These are phyloP conservation scores for Ophion slaviceki DNA, from an alignment of 2,888 invertebrate genomes.

Conservation along the genomic window DNA sequence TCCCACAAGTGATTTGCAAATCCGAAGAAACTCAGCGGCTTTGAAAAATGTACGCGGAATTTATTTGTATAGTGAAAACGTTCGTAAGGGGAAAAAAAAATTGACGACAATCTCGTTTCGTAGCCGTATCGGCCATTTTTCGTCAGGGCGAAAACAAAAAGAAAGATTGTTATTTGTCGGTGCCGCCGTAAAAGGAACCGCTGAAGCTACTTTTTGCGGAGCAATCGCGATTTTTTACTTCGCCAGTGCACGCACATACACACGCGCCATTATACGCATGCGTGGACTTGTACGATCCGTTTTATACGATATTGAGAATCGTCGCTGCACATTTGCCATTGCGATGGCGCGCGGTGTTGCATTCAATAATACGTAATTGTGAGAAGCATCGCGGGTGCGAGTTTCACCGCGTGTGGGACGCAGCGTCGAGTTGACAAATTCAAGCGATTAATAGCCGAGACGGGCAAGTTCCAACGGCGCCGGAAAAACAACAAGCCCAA, in stretches of 20 bases:
- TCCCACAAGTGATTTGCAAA: too few relatives aligned
- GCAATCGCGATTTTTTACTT: not conserved
- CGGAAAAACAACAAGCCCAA: not conserved
- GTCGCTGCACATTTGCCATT: constrained; percentile 55
- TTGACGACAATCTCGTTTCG: too few relatives aligned
- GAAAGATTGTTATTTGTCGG: too few relatives aligned
- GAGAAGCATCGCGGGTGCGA: constrained; percentile 33
- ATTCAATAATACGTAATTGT: constrained; percentile 32
- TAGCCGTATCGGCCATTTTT: too few relatives aligned
- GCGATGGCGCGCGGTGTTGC: constrained; percentile 37
- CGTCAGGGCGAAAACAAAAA: too few relatives aligned
- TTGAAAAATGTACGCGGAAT: too few relatives aligned
- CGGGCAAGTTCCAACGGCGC: too few relatives aligned
- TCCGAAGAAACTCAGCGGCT: too few relatives aligned
- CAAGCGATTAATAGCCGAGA: not conserved
- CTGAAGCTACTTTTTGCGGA: not conserved
- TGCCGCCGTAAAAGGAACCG: too few relatives aligned
- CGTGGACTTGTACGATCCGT: constrained; percentile 31
- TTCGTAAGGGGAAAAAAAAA: too few relatives aligned
- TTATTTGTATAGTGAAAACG: too few relatives aligned
- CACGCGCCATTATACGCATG: not conserved
- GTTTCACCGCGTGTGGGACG: not conserved
- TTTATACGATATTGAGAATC: constrained; percentile 55
- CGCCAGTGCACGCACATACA: not conserved
- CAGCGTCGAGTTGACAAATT: too few relatives aligned